These are phyloP conservation scores for Thryonomys swinderianus DNA, from an alignment of 2,113 vertebrate genomes.

Conservation along the genomic window DNA sequence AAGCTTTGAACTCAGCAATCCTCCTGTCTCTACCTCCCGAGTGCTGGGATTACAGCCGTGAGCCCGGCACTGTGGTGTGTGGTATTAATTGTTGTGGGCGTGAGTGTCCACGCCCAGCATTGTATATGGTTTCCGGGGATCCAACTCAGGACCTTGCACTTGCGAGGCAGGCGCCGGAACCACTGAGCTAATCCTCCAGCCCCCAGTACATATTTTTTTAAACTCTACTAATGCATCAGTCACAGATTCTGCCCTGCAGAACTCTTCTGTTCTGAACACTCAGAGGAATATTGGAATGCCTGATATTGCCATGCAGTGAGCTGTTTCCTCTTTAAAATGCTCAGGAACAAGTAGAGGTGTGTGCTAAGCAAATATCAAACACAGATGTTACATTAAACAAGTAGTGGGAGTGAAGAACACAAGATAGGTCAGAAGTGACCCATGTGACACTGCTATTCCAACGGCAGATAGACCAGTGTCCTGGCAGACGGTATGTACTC, in stretches of 20 bases:
- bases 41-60: too few species aligned
- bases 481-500: neutral
- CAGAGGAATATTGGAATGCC: neutral
- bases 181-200: too few species aligned
- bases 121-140: too few species aligned
- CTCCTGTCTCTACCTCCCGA: too few species aligned
- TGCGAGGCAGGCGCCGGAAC: too few species aligned
- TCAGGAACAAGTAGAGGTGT: neutral
- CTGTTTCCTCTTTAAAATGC: neutral
- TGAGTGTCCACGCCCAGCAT: too few species aligned
- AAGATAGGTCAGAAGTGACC: neutral
- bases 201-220: neutral
- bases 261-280: neutral
- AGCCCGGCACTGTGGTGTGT: too few species aligned
- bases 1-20: too few species aligned
- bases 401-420: neutral
- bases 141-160: too few species aligned
- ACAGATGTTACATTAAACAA: neutral
- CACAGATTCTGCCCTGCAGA: neutral
- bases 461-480: neutral
- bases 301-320: neutral
- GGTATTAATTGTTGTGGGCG: too few species aligned
- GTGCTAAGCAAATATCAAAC: slow-evolving; percentile 6
- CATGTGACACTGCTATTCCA: neutral
- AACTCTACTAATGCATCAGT: neutral